Base-by-base conservation (phyloP, 2,113 vertebrate species). In the Cottus gobio region DNA sequence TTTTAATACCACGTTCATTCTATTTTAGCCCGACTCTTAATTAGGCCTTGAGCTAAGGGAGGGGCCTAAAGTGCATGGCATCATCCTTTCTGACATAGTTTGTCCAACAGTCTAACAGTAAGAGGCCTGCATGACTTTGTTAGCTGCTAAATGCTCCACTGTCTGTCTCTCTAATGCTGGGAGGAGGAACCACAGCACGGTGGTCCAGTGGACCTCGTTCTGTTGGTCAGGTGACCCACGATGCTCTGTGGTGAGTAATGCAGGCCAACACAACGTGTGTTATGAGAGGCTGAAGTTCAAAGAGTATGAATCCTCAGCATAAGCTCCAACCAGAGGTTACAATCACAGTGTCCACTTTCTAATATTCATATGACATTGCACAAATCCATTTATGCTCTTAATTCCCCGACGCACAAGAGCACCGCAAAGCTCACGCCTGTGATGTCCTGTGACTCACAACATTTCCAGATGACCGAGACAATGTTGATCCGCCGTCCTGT, bases 401-500 rank as follows among this genome's bases (percentile, higher is more conserved):
- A 91, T 87, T 82, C 88, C 83, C 31, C n/a, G 22, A 61, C 5
- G 9, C 48, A 74, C 74, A 60, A 22, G 26, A 16, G 74, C 72
- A 64, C 54, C 31, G 42, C 76, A 76, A 74, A 82, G 77, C 79
- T 79, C 73, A 37, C 20, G 54, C 64, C 84, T 75, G 61, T 87
- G 79, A 90, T 89, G 63, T 80, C 57, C 64, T 52, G 78, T 92
- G 86, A 92, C 83, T 92, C 89, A 92, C 80, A 83, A 83, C 78
- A 90, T 90, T 86, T 88, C 82, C 82, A 82, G 79, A 84, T 89
- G 91, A 92, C 88, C 82, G 68, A 83, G 88, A 90, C 90, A 90
- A 73, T 79, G 82, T 77, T 91, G 90, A 91, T 91, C 89, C 85
- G 65, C 84, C 83, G 78, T 85, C 76, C 85, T 92, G 87, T 91